phyloP scores from a whole-genome alignment of 2,113 vertebrate genomes.

The Podocnemis expansa region DNA sequence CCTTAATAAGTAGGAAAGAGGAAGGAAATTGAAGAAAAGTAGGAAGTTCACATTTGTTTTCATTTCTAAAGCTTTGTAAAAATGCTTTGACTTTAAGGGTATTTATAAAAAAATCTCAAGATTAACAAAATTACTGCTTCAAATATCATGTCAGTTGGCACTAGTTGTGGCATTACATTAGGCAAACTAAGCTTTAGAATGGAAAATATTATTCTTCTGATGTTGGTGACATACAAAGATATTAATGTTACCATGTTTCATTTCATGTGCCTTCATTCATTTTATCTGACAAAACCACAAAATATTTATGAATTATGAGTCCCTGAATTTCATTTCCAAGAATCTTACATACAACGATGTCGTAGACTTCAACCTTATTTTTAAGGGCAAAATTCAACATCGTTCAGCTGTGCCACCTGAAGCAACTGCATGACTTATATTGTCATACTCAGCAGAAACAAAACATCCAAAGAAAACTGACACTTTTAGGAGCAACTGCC shows the following conservation, averaged over 20 bases:
- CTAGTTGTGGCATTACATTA: slow-evolving; percentile 6
- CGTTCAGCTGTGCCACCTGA: not conserved
- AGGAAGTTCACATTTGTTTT: slow-evolving; percentile 37
- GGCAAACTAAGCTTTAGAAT: slow-evolving; percentile 1
- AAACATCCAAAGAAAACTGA: not conserved
- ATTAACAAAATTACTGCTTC: not conserved
- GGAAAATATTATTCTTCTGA: not conserved
- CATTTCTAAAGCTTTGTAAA: slow-evolving; percentile 10
- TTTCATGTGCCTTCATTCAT: not conserved
- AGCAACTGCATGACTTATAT: not conserved
- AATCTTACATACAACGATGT: not conserved
- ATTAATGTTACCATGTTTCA: not conserved
- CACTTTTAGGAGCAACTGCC: not conserved
- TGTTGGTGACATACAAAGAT: not conserved
- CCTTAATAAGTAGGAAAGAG: not conserved
- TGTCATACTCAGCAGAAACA: not conserved
- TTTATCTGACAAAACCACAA: not conserved
- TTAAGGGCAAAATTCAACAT: not conserved
- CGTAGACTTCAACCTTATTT: not conserved
- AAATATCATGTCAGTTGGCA: slow-evolving; percentile 6
- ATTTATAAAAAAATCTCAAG: not conserved
- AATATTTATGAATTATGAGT: not conserved
- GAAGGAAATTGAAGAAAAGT: not conserved
- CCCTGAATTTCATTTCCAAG: not conserved
- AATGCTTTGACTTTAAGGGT: not conserved